A percentile compares a stretch with the other conserved stretches of the same genome.
Evolutionary conservation across 2,113 vertebrate species (phyloP).

Genomic region (Taxidea taxus): DNA sequence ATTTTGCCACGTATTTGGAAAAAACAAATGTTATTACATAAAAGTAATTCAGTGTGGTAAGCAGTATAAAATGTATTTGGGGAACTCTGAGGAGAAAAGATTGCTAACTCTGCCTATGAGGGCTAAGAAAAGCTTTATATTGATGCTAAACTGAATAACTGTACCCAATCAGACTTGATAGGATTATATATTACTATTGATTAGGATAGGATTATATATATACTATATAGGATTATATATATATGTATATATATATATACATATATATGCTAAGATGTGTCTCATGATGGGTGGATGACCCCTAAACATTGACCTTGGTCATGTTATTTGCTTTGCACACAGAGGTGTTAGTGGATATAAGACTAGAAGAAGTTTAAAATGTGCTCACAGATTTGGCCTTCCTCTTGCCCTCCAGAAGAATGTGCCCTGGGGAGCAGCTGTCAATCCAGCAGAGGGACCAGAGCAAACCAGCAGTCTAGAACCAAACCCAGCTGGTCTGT

Average conservation of each 20-base stretch:
- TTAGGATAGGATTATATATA: no score
- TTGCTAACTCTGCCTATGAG: not conserved
- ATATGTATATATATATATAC: no score
- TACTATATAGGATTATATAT: no score
- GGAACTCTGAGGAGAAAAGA: not conserved
- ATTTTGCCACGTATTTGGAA: not conserved
- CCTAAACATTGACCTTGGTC: not conserved
- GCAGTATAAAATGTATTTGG: not conserved
- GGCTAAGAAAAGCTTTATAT: not conserved
- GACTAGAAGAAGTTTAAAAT: not conserved
- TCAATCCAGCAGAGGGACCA: not conserved
- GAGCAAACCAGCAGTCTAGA: not conserved
- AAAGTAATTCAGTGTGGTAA: not conserved
- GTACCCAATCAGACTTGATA: not conserved
- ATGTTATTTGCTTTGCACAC: not conserved
- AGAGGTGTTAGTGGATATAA: not conserved
- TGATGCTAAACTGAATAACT: not conserved
- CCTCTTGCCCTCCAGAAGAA: not conserved
- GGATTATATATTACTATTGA: no score
- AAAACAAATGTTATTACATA: not conserved
- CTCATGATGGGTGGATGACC: not conserved
- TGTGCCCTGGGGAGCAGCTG: not conserved
- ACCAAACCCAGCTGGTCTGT: not conserved
- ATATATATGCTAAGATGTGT: no score
- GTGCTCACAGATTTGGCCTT: not conserved